phyloP scores from a whole-genome alignment of 2,113 vertebrate species.

The Pituophis catenifer region DNA sequence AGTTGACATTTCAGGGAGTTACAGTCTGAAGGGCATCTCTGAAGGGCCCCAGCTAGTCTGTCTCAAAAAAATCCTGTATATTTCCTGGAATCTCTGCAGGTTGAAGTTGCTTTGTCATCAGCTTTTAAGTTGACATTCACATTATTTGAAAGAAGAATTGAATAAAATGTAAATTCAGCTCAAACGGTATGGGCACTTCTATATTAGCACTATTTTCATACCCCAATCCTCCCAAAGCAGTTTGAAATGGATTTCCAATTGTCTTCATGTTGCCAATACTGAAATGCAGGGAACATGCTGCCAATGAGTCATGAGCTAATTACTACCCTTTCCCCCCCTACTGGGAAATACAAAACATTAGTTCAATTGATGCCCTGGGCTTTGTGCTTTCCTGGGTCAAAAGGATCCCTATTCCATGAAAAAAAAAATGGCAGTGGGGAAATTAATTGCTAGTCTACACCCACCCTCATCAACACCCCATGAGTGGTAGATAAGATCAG shows the following conservation, averaged over 20 bases:
- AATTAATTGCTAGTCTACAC: neutral
- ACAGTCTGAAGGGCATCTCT: neutral
- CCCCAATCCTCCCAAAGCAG: neutral
- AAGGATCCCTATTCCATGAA: neutral
- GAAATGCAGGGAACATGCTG: neutral
- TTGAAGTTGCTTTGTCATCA: neutral
- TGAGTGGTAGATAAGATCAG: neutral
- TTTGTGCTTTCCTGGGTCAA: neutral
- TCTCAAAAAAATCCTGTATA: neutral
- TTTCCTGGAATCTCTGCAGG: neutral
- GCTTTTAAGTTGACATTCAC: neutral
- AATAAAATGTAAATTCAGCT: neutral
- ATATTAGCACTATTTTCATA: neutral
- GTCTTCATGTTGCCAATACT: neutral
- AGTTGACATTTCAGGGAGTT: neutral
- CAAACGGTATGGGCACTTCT: neutral
- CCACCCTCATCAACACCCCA: neutral
- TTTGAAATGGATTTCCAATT: neutral
- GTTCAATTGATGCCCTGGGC: neutral
- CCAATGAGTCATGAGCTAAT: neutral
- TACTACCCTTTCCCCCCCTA: neutral
- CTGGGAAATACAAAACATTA: neutral
- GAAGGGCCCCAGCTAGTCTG: neutral
- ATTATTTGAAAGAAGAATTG: neutral
- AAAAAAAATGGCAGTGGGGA: neutral